Conservation (phyloP, 1,140 invertebrate genomes). For the Heterodera carotae region DNA sequence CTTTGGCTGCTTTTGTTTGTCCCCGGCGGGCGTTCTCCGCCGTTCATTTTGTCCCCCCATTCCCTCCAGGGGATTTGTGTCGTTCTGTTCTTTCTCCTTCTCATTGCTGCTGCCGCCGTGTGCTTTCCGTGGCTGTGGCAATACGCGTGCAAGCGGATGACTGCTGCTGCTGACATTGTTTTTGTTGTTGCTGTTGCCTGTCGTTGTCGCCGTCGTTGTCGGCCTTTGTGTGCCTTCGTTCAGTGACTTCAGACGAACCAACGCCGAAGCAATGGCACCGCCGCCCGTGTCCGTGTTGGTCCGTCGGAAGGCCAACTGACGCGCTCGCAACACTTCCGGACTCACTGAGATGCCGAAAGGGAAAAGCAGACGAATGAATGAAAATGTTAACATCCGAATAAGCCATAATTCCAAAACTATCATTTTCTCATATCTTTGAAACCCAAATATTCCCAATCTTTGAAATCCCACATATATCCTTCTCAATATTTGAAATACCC, state of each 20-base stretch:
- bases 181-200: not conserved
- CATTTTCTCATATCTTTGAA: no score
- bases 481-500: no score
- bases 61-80: not conserved
- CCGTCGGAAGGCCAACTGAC: slow-evolving; percentile 41
- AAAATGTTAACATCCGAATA: no score
- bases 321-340: slow-evolving; percentile 27
- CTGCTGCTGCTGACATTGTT: slow-evolving; percentile 13
- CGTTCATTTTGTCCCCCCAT: slow-evolving; percentile 21
- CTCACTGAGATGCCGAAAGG: slow-evolving; percentile 35
- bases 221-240: not conserved
- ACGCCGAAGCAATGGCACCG: not conserved
- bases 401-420: no score
- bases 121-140: slow-evolving; percentile 20
- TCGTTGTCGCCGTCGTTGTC: slow-evolving; percentile 10
- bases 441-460: no score
- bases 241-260: slow-evolving; percentile 6
- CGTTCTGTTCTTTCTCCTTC: slow-evolving; percentile 6
- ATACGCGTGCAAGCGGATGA: slow-evolving; percentile 25
- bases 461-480: no score
- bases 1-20: not conserved
- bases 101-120: slow-evolving; percentile 6
- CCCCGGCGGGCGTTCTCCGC: no score
- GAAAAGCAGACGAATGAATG: not conserved
- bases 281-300: slow-evolving; percentile 43